Evolutionary conservation across 1,140 invertebrate species (phyloP).

Genomic region (Atta texana): DNA sequence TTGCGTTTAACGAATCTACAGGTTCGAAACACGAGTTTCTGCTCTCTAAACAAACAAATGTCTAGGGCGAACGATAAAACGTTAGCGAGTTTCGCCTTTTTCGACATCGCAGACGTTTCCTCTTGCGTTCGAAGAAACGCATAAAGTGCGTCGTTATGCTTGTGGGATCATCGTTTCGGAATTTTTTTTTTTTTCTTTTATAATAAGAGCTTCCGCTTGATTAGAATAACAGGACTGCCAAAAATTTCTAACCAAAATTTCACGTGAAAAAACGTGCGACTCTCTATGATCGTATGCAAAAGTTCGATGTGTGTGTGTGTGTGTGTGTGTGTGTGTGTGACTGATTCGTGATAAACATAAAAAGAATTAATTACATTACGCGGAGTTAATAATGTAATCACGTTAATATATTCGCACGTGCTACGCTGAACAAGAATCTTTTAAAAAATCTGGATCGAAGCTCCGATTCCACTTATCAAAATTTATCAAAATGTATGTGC

Average conservation of each 20-base stretch:
- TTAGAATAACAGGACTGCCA: conserved; percentile 31
- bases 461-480: conserved; percentile 32
- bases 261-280: conserved; percentile 27
- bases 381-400: background rate
- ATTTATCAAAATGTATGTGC: conserved; percentile 47
- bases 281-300: conserved; percentile 26
- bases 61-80: conserved; percentile 79
- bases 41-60: conserved; percentile 81
- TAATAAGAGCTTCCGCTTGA: conserved; percentile 28
- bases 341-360: conserved; percentile 2
- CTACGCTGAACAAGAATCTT: background rate
- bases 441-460: conserved; percentile 20
- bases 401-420: background rate
- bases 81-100: conserved; percentile 69
- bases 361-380: background rate
- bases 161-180: conserved; percentile 50
- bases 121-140: conserved; percentile 25
- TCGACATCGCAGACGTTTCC: conserved; percentile 31
- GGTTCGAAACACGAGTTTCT: conserved; percentile 70
- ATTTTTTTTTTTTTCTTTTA: background rate
- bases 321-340: background rate
- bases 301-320: background rate
- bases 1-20: conserved; percentile 73
- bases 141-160: conserved; percentile 42
- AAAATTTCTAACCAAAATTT: conserved; percentile 49